A percentile compares a stretch with the other conserved stretches of the same genome.
Evolutionary conservation across 2,888 invertebrate genomes (phyloP).

Genomic region (Vesta saturnalis): DNA sequence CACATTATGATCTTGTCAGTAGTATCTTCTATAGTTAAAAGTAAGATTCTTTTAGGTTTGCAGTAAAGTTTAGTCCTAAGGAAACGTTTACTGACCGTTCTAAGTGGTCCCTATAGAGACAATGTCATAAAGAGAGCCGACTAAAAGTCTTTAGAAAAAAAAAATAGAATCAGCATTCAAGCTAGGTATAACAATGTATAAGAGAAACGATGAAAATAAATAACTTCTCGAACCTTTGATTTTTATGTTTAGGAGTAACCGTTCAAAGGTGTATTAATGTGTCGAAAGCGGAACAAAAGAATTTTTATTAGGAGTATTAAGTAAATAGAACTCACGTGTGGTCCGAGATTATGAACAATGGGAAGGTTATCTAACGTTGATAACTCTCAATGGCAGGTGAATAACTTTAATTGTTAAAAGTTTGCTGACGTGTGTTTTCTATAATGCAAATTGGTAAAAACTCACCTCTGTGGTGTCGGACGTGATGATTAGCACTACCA

Average conservation of each 20-base stretch:
- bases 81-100: conserved; percentile 12
- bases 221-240: neutral
- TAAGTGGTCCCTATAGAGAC: conserved; percentile 11
- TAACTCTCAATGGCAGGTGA: too few relatives aligned
- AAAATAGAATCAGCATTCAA: neutral
- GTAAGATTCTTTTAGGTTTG: conserved; percentile 7
- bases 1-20: conserved; percentile 4
- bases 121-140: conserved; percentile 3
- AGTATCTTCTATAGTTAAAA: conserved; percentile 6
- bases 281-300: too few relatives aligned
- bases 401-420: too few relatives aligned
- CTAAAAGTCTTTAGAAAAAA: conserved; percentile 3
- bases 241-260: too few relatives aligned
- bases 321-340: too few relatives aligned
- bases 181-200: neutral
- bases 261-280: too few relatives aligned
- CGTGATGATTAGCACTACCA: conserved; percentile 67
- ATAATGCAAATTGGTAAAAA: neutral
- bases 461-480: conserved; percentile 71
- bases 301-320: too few relatives aligned
- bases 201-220: conserved; percentile 4
- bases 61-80: conserved; percentile 14
- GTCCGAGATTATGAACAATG: too few relatives aligned
- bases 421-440: too few relatives aligned
- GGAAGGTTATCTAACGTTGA: too few relatives aligned